Evolutionary conservation across 2,797 vertebrate genomes (phyloP).

Genomic region (Sebastes minor): DNA sequence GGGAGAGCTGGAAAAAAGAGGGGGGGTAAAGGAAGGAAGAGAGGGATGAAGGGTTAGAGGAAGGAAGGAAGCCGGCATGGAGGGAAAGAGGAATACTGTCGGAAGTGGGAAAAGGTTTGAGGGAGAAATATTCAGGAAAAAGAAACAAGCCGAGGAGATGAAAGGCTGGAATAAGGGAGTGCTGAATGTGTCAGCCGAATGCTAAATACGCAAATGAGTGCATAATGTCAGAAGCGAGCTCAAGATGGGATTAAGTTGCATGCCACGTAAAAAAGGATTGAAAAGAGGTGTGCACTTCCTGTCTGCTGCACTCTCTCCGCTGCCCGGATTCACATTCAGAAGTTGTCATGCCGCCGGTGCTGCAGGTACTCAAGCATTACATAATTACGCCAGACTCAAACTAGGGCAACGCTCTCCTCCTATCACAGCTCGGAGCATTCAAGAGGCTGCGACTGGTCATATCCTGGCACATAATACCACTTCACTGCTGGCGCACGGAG

Average conservation of each 20-base stretch:
- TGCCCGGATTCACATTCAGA: slow-evolving; percentile 60
- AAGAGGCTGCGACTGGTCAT: slow-evolving; percentile 55
- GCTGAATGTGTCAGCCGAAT: background rate
- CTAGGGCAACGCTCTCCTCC: slow-evolving; percentile 68
- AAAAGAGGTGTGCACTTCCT: slow-evolving; percentile 45
- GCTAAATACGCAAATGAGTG: slow-evolving; percentile 25
- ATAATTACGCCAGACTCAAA: slow-evolving; percentile 74
- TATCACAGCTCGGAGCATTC: slow-evolving; percentile 55
- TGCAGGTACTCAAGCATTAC: slow-evolving; percentile 78
- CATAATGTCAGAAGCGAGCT: background rate
- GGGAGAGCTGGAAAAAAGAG: background rate
- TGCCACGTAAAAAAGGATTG: slow-evolving; percentile 26
- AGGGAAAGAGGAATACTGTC: background rate
- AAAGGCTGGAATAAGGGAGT: background rate
- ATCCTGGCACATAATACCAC: slow-evolving; percentile 42
- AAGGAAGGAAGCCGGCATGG: background rate
- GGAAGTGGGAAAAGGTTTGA: slow-evolving; percentile 4
- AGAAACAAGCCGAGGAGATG: slow-evolving; percentile 3
- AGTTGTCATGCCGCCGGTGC: slow-evolving; percentile 65
- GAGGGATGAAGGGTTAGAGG: background rate
- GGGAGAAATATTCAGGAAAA: background rate
- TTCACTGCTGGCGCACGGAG: slow-evolving; percentile 28
- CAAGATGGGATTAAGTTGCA: slow-evolving; percentile 45
- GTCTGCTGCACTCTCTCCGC: slow-evolving; percentile 38
- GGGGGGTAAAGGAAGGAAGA: background rate